Percentiles rank a stretch among this genome's conserved stretches.
Evolutionary conservation across 2,113 vertebrate species (phyloP).

Genomic region (Hypanus sabinus): DNA sequence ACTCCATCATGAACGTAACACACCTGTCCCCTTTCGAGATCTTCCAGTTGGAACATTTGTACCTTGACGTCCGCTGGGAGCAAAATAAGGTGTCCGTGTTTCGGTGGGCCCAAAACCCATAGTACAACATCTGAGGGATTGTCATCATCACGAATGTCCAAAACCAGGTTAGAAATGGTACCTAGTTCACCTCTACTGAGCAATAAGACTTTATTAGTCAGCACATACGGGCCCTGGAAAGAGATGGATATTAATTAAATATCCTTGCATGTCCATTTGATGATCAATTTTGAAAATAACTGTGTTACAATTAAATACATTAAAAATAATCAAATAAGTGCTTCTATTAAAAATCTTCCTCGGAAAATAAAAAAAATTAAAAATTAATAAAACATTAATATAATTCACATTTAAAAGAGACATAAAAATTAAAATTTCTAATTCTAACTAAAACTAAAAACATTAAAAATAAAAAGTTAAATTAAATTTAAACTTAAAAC

Average conservation of each 20-base stretch:
- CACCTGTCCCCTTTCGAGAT: conserved; percentile 62
- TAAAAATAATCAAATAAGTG: neutral
- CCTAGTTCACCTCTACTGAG: conserved; percentile 56
- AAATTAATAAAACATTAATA: neutral
- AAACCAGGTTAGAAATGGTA: conserved; percentile 59
- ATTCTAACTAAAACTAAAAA: too few species aligned
- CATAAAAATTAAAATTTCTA: too few species aligned
- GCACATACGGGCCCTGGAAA: conserved; percentile 69
- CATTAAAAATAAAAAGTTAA: too few species aligned
- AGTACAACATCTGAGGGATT: conserved; percentile 75
- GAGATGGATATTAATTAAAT: conserved; percentile 17
- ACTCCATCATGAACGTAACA: conserved; percentile 75
- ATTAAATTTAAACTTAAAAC: too few species aligned
- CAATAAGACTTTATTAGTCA: conserved; percentile 61
- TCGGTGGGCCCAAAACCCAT: conserved; percentile 68
- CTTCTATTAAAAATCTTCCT: neutral
- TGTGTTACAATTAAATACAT: neutral
- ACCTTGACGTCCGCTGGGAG: conserved; percentile 44
- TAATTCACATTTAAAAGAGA: too few species aligned
- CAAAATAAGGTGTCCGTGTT: conserved; percentile 62
- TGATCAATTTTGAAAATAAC: neutral
- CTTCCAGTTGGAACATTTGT: conserved; percentile 61
- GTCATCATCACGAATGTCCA: conserved; percentile 76
- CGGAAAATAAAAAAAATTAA: neutral
- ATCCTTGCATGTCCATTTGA: neutral